Base-by-base conservation (phyloP, 2,797 vertebrate genomes). In the Yasuhikotakia modesta region DNA sequence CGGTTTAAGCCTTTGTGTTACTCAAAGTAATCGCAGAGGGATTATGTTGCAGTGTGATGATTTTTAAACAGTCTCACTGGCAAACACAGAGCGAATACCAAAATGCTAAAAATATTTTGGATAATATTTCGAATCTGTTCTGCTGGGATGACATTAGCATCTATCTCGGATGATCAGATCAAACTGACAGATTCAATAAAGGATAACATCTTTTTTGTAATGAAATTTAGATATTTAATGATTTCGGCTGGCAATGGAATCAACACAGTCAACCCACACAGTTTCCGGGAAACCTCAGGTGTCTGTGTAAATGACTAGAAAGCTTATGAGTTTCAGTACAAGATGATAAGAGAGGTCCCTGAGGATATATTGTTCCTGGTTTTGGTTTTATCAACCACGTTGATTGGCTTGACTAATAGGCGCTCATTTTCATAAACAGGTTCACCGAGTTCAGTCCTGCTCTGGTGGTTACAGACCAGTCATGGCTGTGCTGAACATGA, bases 341-440 rank as follows among this genome's bases (percentile, higher is more conserved):
- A 45, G 24, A 71, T 71, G 35, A 45, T 30, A 2, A 57, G 24
- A 19, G 43, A 39, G 64, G 4, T 30, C 39, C 43, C 57, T 10
- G 11, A 32, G 61, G 61, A 63, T 19, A 53, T 45, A 55, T 66
- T 55, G 24, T 24, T 57, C 63, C 35, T 53, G 21, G 35, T 46
- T 76, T 52, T 57, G 35, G 45, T 45, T 66, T 21, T 22, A 66
- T 24, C 14, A 32, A 63, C 66, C 60, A 35, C 17, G 24, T 50
- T 58, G 48, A 69, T 80, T 67, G 66, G 27, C 32, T 75, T 69
- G 60, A 55, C 60, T 80, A 76, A 76, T 81, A 71, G 39, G 19
- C 19, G 4, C 63, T 77, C 21, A 67, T 76, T 72, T 73, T 81
- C 32, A 61, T 52, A 73, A 22, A 55, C n/a, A 32, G 39, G 63